A percentile compares a stretch with the other conserved stretches of the same genome.
Evolutionary conservation across 2,113 vertebrate species (phyloP).

Genomic region (Prionailurus bengalensis): DNA sequence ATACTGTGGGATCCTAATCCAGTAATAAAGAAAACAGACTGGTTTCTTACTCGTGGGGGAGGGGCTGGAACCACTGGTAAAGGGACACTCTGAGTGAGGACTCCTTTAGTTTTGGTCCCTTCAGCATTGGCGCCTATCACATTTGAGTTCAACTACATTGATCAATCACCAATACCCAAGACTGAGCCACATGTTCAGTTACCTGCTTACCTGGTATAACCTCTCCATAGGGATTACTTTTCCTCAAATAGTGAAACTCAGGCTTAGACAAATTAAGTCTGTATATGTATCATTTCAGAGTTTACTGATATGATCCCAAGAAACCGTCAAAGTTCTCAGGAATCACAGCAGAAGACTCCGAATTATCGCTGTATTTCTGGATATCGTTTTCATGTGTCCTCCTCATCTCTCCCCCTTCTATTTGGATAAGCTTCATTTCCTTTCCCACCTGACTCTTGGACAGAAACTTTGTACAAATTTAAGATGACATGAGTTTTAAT

Average conservation of each 20-base stretch:
- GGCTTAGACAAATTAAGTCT: slow-evolving; percentile 14
- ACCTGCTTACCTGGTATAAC: neutral
- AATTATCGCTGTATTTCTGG: neutral
- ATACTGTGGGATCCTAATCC: neutral
- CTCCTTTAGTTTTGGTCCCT: neutral
- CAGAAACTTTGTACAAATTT: neutral
- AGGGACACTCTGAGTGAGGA: neutral
- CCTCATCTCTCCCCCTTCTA: neutral
- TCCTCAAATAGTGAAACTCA: neutral
- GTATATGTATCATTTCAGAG: neutral
- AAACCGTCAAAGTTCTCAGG: neutral
- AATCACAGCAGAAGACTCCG: neutral
- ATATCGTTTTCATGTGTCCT: neutral
- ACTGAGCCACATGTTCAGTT: neutral
- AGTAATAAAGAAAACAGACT: neutral
- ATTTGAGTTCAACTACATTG: neutral
- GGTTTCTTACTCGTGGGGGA: neutral
- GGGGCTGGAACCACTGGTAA: neutral
- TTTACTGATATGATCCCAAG: neutral
- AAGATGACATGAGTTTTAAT: neutral
- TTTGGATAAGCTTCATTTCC: neutral
- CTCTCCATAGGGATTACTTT: neutral
- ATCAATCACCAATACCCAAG: neutral
- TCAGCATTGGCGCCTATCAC: neutral
- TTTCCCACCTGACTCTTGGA: neutral